These are phyloP conservation scores for Lagothrix lagotricha DNA, from an alignment of 2,797 vertebrate species.

Conservation along the genomic window DNA sequence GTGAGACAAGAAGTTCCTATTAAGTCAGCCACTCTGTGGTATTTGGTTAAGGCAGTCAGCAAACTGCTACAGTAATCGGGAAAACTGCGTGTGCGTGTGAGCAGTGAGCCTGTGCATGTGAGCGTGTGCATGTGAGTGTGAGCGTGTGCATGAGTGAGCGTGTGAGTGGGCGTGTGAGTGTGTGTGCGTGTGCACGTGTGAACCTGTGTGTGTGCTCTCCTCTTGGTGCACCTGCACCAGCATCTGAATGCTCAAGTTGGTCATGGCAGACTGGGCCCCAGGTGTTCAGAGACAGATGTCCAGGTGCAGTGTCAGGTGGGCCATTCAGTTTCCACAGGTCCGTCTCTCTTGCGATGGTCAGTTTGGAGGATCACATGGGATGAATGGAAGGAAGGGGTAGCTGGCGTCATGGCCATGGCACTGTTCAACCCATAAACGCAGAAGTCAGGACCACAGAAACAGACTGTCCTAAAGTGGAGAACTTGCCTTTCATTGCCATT, in stretches of 20 bases:
- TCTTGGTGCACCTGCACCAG: not conserved
- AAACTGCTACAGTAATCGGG: not conserved
- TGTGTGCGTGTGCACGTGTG: not conserved
- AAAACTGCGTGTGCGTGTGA: not conserved
- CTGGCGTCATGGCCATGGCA: rapidly evolving
- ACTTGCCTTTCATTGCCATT: rapidly evolving
- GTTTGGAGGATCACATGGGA: not conserved
- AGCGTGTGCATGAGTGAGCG: no score
- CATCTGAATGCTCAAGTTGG: rapidly evolving
- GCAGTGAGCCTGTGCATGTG: no score
- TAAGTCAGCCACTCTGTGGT: not conserved
- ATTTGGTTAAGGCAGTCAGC: not conserved
- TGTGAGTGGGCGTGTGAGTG: no score
- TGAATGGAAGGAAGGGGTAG: not conserved
- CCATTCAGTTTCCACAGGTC: not conserved
- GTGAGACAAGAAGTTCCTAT: not conserved
- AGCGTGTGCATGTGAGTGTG: not conserved
- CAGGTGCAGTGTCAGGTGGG: not conserved
- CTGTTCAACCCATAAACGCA: no score
- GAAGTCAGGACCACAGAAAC: not conserved
- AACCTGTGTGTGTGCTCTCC: rapidly evolving
- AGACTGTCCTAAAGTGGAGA: not conserved
- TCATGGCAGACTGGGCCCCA: not conserved
- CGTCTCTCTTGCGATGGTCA: not conserved
- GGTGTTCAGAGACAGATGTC: not conserved